phyloP scores from a whole-genome alignment of 2,888 invertebrate genomes.

The Drosophila austrosaltans region DNA sequence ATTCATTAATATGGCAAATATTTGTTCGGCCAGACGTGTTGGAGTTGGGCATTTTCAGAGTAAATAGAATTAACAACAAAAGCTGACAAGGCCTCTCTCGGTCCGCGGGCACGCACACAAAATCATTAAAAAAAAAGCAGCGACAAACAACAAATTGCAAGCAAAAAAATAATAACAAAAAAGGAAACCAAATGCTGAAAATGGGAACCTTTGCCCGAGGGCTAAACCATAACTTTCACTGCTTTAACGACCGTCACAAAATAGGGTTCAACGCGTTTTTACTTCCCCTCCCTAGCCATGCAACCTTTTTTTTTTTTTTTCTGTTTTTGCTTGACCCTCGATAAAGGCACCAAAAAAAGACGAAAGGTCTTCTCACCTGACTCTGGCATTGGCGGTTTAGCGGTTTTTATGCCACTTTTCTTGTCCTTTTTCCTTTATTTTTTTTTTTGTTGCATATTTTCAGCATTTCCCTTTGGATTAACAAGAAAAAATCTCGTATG shows the following conservation, averaged over 20 bases:
- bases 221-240: slow-evolving; percentile 48
- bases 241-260: slow-evolving; percentile 47
- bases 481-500: slow-evolving; percentile 3
- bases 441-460: slow-evolving; percentile 4
- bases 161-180: slow-evolving; percentile 5
- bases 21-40: slow-evolving; percentile 61
- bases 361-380: slow-evolving; percentile 12
- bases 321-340: background rate
- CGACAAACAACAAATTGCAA: slow-evolving; percentile 15
- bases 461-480: slow-evolving; percentile 10
- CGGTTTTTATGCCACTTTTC: slow-evolving; percentile 3
- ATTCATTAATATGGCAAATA: slow-evolving; percentile 76
- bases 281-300: background rate
- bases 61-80: slow-evolving; percentile 78
- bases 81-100: slow-evolving; percentile 56
- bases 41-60: slow-evolving; percentile 65
- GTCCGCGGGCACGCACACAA: slow-evolving; percentile 42
- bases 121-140: slow-evolving; percentile 32
- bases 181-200: slow-evolving; percentile 8
- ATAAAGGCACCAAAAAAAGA: background rate
- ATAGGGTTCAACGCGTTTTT: slow-evolving; percentile 16
- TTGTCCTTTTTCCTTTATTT: background rate
- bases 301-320: background rate
- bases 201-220: slow-evolving; percentile 15
- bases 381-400: slow-evolving; percentile 20